Percentiles rank a stretch among this genome's conserved stretches.
phyloP scores from a whole-genome alignment of 2,113 vertebrate genomes.

The Lethenteron reissneri region DNA sequence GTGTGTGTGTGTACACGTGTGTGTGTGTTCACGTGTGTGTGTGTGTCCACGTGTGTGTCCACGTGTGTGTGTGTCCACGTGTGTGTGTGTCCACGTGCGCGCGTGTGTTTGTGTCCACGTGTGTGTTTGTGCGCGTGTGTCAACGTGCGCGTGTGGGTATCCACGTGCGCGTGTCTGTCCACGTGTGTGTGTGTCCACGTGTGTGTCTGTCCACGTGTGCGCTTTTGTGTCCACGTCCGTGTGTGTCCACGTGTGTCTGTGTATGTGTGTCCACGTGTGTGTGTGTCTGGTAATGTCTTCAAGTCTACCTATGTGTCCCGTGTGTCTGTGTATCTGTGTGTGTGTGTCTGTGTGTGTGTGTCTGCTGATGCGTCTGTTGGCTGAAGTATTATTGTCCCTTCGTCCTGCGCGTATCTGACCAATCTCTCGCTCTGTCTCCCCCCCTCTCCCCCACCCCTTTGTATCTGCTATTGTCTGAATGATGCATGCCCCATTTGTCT shows the following conservation, averaged over 20 bases:
- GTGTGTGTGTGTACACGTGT: background rate
- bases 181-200: background rate
- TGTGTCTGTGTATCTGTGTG: background rate
- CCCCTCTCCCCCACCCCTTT: background rate
- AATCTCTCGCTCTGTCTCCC: background rate
- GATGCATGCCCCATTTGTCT: too few relatives aligned
- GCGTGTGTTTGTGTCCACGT: background rate
- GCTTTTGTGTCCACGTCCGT: background rate
- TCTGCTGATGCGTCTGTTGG: background rate
- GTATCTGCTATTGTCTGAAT: too few relatives aligned
- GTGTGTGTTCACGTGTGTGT: too few relatives aligned
- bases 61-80: background rate
- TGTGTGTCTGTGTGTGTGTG: constrained; percentile 2
- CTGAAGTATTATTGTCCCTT: background rate
- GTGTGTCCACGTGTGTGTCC: background rate
- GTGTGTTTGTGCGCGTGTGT: constrained; percentile 2
- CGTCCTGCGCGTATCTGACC: background rate
- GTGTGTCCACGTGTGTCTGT: background rate
- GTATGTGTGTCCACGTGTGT: background rate
- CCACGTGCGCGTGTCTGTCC: background rate
- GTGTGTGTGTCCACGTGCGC: background rate
- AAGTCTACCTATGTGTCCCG: background rate
- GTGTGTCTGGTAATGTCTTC: background rate
- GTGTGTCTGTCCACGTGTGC: background rate
- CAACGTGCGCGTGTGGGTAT: background rate